phyloP scores from a whole-genome alignment of 2,888 invertebrate genomes.

The Eupithecia centaureata region DNA sequence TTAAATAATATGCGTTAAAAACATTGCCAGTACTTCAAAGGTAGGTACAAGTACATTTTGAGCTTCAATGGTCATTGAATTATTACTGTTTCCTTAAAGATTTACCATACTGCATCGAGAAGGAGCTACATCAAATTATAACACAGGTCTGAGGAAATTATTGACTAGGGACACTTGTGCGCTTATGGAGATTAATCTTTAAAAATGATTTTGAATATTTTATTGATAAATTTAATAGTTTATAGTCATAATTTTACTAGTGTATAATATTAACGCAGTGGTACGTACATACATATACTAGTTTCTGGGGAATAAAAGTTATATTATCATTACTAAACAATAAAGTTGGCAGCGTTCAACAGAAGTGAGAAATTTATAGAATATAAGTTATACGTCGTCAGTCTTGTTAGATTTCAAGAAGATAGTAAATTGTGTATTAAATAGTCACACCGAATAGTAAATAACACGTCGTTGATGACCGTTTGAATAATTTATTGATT shows the following conservation, averaged over 20 bases:
- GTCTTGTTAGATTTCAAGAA: constrained; percentile 1
- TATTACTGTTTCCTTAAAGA: not conserved
- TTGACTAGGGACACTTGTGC: not conserved
- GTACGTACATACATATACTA: no score
- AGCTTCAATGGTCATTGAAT: not conserved
- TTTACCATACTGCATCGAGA: not conserved
- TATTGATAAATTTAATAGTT: no score
- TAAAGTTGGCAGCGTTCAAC: not conserved
- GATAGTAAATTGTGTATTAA: constrained; percentile 8
- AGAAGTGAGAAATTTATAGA: not conserved
- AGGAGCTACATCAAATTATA: not conserved
- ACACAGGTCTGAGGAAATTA: not conserved
- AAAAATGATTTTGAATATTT: not conserved
- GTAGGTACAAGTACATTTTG: not conserved
- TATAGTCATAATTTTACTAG: no score
- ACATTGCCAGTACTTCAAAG: not conserved
- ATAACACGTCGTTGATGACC: constrained; percentile 37
- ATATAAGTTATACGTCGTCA: not conserved
- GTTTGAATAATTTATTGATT: constrained; percentile 43
- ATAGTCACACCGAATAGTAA: constrained; percentile 27
- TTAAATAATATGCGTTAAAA: not conserved
- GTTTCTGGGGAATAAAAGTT: no score
- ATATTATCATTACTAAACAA: not conserved
- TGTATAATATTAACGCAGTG: no score
- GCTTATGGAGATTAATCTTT: not conserved